Conservation (phyloP, 1,140 invertebrate genomes). For the Homarus americanus region DNA sequence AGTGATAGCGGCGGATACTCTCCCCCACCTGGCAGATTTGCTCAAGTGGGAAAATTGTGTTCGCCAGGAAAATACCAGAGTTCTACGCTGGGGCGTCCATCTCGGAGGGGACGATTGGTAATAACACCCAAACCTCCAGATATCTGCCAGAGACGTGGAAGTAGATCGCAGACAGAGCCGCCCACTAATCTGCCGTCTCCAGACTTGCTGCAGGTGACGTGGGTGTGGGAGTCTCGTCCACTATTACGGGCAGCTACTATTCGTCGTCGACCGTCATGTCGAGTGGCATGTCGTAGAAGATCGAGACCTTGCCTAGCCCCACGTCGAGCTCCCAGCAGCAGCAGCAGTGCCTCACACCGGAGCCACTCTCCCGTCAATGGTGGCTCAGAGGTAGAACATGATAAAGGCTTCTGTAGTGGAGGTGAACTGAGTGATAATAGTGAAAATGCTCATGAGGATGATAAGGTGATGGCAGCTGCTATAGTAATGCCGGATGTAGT, state of each 20-base stretch:
- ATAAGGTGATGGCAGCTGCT: background rate
- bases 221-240: conserved; percentile 42
- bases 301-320: background rate
- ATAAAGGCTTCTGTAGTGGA: background rate
- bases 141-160: background rate
- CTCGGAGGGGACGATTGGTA: conserved; percentile 30
- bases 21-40: background rate
- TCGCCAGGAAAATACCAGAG: conserved; percentile 19
- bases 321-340: conserved; percentile 11
- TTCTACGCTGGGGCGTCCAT: conserved; percentile 1
- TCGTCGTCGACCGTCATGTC: conserved; percentile 44
- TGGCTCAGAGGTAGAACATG: background rate
- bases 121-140: conserved; percentile 13
- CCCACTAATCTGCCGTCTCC: conserved; percentile 15
- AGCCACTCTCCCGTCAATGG: background rate
- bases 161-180: conserved; percentile 40
- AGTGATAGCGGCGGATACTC: background rate
- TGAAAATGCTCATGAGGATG: background rate
- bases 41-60: background rate
- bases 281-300: conserved; percentile 29
- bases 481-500: background rate
- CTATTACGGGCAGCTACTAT: background rate
- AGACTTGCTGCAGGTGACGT: conserved; percentile 40
- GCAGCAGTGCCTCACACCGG: background rate
- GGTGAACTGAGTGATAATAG: conserved; percentile 22